Percentiles rank a stretch among this genome's conserved stretches.
Conservation (phyloP, 2,113 vertebrate species). For the Cardinalis cardinalis region DNA sequence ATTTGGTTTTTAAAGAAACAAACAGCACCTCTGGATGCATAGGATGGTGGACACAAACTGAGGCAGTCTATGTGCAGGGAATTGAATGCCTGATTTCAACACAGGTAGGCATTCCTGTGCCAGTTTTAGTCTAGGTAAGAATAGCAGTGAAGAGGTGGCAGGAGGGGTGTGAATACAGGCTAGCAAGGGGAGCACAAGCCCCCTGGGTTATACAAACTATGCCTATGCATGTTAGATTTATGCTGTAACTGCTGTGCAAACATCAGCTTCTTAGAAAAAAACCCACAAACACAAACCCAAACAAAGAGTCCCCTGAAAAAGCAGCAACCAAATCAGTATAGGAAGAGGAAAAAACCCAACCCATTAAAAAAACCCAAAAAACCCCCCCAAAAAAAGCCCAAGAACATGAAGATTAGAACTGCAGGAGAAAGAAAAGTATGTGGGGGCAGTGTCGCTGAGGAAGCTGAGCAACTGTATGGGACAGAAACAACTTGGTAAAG, state of each 20-base stretch:
- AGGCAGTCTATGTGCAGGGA: background rate
- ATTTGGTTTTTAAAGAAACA: background rate
- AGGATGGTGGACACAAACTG: background rate
- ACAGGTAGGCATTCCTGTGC: background rate
- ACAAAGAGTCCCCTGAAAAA: background rate
- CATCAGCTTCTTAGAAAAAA: background rate
- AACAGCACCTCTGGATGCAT: background rate
- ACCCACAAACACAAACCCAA: background rate
- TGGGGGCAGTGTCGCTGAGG: background rate
- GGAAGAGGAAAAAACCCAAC: background rate
- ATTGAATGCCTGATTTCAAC: background rate
- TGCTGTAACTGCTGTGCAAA: background rate
- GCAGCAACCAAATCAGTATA: background rate
- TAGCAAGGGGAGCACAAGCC: background rate
- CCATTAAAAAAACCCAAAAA: background rate
- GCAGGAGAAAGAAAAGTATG: background rate
- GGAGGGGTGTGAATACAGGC: background rate
- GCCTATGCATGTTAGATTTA: background rate
- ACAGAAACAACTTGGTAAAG: background rate
- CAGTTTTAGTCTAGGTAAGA: constrained; percentile 7
- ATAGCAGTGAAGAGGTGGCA: constrained; percentile 23
- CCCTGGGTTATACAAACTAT: background rate
- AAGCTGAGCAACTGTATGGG: background rate
- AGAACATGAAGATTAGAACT: background rate
- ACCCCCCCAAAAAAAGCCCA: background rate